phyloP scores from a whole-genome alignment of 1,140 invertebrate species.

The Berghia stephanieae region DNA sequence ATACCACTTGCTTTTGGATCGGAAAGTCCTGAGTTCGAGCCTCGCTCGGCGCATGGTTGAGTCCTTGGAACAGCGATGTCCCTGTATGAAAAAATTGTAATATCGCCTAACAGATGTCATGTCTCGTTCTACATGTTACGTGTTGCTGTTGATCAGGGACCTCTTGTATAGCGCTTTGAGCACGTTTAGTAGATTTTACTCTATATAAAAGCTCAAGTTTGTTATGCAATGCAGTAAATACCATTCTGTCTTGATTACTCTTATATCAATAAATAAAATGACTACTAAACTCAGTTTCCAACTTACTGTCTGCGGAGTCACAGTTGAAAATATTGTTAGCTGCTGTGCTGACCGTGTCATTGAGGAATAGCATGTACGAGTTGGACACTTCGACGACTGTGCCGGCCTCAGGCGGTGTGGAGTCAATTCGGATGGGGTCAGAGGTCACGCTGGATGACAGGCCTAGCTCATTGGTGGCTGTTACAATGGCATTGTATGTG shows the following conservation, averaged over 20 bases:
- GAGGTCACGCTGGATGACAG: constrained; percentile 38
- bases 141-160: too few species aligned
- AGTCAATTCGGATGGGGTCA: constrained; percentile 41
- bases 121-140: too few species aligned
- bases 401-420: constrained; percentile 39
- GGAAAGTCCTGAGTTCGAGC: too few species aligned
- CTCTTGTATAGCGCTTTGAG: too few species aligned
- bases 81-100: too few species aligned
- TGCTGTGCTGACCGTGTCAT: constrained; percentile 27
- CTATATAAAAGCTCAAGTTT: too few species aligned
- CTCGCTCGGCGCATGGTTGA: too few species aligned
- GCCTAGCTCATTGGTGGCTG: constrained; percentile 42
- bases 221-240: too few species aligned
- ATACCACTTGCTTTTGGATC: too few species aligned
- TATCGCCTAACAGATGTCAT: too few species aligned
- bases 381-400: constrained; percentile 41
- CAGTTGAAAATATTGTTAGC: constrained; percentile 36
- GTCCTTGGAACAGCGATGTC: too few species aligned
- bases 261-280: neutral
- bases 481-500: constrained; percentile 42
- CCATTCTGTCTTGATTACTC: neutral
- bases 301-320: constrained; percentile 35
- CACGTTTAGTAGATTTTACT: too few species aligned
- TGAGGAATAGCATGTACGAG: constrained; percentile 33
- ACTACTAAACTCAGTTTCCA: neutral